These are phyloP conservation scores for Mastomys natalensis DNA, from an alignment of 2,113 vertebrate genomes.

Conservation along the genomic window DNA sequence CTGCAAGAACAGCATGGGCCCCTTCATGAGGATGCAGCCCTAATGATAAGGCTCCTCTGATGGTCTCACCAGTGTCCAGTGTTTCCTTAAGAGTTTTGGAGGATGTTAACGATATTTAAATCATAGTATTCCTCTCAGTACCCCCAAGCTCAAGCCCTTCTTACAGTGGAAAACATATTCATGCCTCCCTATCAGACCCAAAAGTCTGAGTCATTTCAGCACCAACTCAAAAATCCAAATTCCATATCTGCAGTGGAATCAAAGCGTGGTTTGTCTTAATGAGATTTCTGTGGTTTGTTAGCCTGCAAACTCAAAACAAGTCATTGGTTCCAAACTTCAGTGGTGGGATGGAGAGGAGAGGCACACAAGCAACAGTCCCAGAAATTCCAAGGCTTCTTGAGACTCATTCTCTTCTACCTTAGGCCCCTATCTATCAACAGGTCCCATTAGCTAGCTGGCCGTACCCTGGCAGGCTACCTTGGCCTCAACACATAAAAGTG, in stretches of 20 bases:
- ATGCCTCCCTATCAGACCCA: background rate
- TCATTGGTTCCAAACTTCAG: background rate
- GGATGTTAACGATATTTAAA: background rate
- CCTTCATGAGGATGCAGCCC: background rate
- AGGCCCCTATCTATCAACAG: background rate
- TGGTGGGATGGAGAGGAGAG: background rate
- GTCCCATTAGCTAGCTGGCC: background rate
- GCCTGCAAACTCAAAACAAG: background rate
- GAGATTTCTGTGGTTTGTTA: background rate
- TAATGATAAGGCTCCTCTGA: background rate
- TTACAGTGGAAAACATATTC: background rate
- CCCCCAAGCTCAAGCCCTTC: background rate
- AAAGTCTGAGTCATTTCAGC: background rate
- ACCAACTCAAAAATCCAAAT: background rate
- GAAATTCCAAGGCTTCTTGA: background rate
- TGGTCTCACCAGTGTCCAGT: background rate
- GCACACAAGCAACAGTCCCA: background rate
- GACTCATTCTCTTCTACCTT: background rate
- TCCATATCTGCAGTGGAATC: background rate
- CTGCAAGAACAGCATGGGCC: too few relatives aligned
- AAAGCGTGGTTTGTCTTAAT: background rate
- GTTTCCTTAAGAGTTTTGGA: background rate
- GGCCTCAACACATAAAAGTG: background rate
- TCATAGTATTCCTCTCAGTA: background rate
- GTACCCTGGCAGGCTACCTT: fast-evolving